phyloP scores from a whole-genome alignment of 30 jellyfish, hydroid and myxozoan species.

The Chrysaora quinquecirrha region DNA sequence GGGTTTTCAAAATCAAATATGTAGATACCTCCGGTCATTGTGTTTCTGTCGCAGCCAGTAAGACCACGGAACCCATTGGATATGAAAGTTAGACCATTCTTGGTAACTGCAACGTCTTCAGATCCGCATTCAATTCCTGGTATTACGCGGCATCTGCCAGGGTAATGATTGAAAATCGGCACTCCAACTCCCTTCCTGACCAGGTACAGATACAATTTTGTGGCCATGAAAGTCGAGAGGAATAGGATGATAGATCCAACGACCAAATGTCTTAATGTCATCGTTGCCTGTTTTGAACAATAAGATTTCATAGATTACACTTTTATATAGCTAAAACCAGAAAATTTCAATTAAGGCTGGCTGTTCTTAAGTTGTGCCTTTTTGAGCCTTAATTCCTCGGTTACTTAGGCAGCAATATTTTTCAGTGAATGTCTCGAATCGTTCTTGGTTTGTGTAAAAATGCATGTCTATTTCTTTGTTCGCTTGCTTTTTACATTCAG shows the following conservation, averaged over 20 bases:
- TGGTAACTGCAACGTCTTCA: slow-evolving; percentile 86
- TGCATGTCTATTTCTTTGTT: too few relatives aligned
- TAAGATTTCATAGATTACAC: too few relatives aligned
- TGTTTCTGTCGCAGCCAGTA: slow-evolving; percentile 55
- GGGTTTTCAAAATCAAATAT: slow-evolving; percentile 82
- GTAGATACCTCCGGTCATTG: slow-evolving; percentile 68
- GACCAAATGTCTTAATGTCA: slow-evolving; percentile 12
- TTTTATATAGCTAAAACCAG: too few relatives aligned
- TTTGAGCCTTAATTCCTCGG: too few relatives aligned
- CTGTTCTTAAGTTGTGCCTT: too few relatives aligned
- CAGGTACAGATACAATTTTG: slow-evolving; percentile 37
- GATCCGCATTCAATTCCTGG: slow-evolving; percentile 99
- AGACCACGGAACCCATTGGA: slow-evolving; percentile 75
- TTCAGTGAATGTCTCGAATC: too few relatives aligned
- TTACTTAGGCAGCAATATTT: too few relatives aligned
- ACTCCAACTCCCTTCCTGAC: slow-evolving; percentile 74
- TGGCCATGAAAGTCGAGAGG: slow-evolving; percentile 7
- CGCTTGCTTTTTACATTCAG: too few relatives aligned
- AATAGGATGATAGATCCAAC: too few relatives aligned
- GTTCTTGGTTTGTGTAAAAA: too few relatives aligned
- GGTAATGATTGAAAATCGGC: slow-evolving; percentile 67
- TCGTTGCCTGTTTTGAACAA: slow-evolving; percentile 12
- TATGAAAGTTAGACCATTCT: slow-evolving; percentile 89
- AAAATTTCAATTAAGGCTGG: too few relatives aligned
- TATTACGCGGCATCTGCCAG: slow-evolving; percentile 90